Conservation (phyloP, 2,797 vertebrate genomes). For the Darevskia nairensis region DNA sequence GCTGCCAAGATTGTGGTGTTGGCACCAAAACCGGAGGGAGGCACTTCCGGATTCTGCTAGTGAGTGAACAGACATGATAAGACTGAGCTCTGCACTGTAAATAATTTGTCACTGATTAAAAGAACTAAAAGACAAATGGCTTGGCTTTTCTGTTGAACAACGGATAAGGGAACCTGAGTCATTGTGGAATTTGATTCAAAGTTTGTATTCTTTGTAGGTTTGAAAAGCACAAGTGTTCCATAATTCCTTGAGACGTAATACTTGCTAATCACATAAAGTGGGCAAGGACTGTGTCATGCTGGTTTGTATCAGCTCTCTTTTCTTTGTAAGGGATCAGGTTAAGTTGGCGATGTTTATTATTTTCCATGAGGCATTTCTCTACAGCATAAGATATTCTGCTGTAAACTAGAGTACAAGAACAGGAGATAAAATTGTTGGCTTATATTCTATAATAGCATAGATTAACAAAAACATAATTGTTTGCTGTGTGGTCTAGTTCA, state of each 20-base stretch:
- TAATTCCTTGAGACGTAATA: conserved; percentile 36
- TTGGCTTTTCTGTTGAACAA: no score
- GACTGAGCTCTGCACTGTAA: no score
- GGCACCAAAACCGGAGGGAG: no score
- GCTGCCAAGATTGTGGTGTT: no score
- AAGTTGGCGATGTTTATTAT: not conserved
- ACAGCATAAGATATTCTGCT: not conserved
- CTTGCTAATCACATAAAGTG: conserved; percentile 1
- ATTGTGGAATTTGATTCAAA: conserved; percentile 54
- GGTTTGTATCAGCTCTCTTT: conserved; percentile 15
- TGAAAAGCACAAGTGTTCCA: conserved; percentile 15
- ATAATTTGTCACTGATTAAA: no score
- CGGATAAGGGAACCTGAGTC: no score
- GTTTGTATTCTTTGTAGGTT: conserved; percentile 33
- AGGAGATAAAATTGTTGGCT: not conserved
- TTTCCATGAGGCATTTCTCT: conserved; percentile 17
- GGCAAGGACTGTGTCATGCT: conserved; percentile 16
- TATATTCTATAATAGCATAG: not conserved
- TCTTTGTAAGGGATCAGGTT: conserved; percentile 18
- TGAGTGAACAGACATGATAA: no score
- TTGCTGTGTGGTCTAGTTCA: not conserved
- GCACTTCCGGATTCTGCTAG: no score
- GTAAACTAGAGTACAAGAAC: not conserved
- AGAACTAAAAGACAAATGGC: no score
- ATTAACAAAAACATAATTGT: not conserved